phyloP scores from a whole-genome alignment of 2,113 vertebrate species.

The Thryonomys swinderianus region DNA sequence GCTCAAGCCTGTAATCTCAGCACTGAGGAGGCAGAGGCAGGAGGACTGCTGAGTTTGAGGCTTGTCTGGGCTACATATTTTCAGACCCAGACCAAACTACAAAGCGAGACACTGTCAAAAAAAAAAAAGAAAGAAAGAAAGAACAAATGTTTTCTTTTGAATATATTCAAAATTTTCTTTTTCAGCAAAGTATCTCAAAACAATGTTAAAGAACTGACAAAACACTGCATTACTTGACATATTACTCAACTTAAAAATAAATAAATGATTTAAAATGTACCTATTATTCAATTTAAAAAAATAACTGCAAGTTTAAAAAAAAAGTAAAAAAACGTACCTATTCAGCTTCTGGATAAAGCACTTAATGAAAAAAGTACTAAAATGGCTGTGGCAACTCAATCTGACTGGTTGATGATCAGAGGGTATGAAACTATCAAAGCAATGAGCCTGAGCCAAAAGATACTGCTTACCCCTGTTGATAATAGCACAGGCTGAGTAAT shows the following conservation, averaged over 20 bases:
- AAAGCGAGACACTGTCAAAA: no score
- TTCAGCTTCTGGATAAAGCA: constrained; percentile 38
- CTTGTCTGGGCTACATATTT: no score
- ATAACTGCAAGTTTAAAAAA: no score
- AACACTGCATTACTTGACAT: constrained; percentile 20
- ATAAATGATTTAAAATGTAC: neutral
- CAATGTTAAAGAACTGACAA: constrained; percentile 11
- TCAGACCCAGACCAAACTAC: no score
- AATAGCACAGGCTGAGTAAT: neutral
- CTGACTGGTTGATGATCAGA: neutral
- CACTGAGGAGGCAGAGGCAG: no score
- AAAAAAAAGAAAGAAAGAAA: constrained; percentile 37
- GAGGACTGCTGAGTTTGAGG: no score
- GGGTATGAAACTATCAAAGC: constrained; percentile 24
- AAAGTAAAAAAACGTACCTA: neutral
- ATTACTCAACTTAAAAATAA: constrained; percentile 36
- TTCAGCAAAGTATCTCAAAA: constrained; percentile 56
- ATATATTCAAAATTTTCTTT: neutral
- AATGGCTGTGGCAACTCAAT: neutral
- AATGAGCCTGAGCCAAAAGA: constrained; percentile 27
- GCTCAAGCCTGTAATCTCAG: no score
- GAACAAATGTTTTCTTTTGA: neutral
- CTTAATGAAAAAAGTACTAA: constrained; percentile 1
- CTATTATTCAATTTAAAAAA: no score
- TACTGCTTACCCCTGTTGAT: neutral